These are phyloP conservation scores for Scotopteryx bipunctaria DNA, from an alignment of 2,888 invertebrate species.

Conservation along the genomic window DNA sequence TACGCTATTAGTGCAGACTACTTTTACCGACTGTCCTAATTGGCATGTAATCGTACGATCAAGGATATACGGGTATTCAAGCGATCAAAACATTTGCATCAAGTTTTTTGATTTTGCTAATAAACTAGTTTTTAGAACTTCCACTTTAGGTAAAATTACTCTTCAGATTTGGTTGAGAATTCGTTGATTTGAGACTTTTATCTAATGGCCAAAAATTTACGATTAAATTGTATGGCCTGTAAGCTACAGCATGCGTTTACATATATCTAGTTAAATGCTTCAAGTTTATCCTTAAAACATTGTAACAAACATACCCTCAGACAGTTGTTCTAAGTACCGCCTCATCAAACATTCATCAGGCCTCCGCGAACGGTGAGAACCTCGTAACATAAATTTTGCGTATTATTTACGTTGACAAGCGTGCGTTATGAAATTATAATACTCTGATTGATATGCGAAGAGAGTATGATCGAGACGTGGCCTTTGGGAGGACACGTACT, in stretches of 20 bases:
- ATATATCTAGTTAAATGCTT: not conserved
- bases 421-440: constrained; percentile 82
- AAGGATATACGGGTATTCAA: constrained; percentile 20
- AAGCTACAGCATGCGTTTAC: not conserved
- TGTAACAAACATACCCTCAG: constrained; percentile 23
- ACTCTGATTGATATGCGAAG: constrained; percentile 69
- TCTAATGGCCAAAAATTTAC: not conserved
- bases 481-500: constrained; percentile 46
- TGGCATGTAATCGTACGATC: constrained; percentile 20
- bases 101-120: constrained; percentile 6
- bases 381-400: constrained; percentile 83
- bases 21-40: constrained; percentile 23
- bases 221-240: too few relatives aligned
- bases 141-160: not conserved
- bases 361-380: constrained; percentile 77
- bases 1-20: constrained; percentile 28
- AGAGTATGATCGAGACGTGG: constrained; percentile 61
- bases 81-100: constrained; percentile 17
- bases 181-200: not conserved
- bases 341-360: constrained; percentile 74
- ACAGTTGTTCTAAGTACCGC: constrained; percentile 51
- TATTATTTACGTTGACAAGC: constrained; percentile 81
- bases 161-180: constrained; percentile 1
- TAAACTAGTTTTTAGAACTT: constrained; percentile 1
- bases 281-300: not conserved